These are phyloP conservation scores for Drosophila arawakana DNA, from an alignment of 1,140 invertebrate genomes.

Conservation along the genomic window DNA sequence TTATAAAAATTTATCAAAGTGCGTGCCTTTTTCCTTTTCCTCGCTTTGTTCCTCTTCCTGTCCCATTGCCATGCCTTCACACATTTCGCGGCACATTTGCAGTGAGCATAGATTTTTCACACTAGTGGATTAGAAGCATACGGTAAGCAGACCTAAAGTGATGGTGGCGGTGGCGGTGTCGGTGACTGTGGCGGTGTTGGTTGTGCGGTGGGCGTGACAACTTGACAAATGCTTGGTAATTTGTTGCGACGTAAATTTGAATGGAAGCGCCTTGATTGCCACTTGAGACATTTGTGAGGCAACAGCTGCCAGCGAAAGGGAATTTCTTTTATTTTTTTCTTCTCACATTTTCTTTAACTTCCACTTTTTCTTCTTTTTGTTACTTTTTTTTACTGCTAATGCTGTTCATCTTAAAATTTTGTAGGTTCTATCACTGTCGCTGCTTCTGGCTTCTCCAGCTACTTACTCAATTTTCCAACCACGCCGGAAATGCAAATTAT, in stretches of 20 bases:
- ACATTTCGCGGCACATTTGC: conserved; percentile 75
- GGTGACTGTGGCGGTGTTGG: background rate
- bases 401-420: background rate
- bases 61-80: conserved; percentile 35
- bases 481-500: conserved; percentile 81
- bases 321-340: conserved; percentile 47
- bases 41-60: too few relatives aligned
- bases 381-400: conserved; percentile 9
- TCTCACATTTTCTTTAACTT: background rate
- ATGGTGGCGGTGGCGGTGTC: background rate
- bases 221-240: conserved; percentile 83
- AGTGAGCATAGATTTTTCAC: conserved; percentile 76
- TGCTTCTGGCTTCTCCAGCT: conserved; percentile 37
- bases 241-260: conserved; percentile 84
- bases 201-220: conserved; percentile 50
- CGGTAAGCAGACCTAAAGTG: background rate
- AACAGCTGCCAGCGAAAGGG: conserved; percentile 79
- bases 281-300: conserved; percentile 83
- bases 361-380: background rate
- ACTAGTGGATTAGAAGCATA: conserved; percentile 58
- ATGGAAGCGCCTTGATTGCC: conserved; percentile 84
- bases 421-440: conserved; percentile 3
- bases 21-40: conserved; percentile 17
- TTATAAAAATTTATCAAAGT: conserved; percentile 61
- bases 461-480: conserved; percentile 78